Evolutionary conservation across 2,888 invertebrate species (phyloP).

Genomic region (Slavum lentiscoides): DNA sequence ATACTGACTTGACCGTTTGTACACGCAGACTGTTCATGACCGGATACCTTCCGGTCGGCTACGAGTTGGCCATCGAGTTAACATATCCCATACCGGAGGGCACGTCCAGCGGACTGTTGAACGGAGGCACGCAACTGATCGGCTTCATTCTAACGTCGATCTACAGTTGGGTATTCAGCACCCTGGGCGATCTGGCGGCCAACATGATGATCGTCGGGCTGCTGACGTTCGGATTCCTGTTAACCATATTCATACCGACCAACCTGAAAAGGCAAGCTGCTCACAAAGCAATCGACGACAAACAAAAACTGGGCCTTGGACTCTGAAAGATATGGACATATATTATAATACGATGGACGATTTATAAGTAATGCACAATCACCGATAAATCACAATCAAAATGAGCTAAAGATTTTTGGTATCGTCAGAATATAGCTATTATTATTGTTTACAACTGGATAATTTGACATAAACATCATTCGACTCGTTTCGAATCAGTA

Average conservation of each 20-base stretch:
- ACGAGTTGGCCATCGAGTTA: slow-evolving; percentile 58
- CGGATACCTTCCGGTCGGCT: slow-evolving; percentile 58
- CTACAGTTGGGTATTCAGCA: slow-evolving; percentile 60
- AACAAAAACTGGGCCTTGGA: slow-evolving; percentile 26
- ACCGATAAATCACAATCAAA: too few relatives aligned
- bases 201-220: slow-evolving; percentile 78
- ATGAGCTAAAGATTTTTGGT: too few relatives aligned
- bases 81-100: slow-evolving; percentile 58
- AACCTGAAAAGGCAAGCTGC: slow-evolving; percentile 83
- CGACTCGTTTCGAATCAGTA: too few relatives aligned
- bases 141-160: slow-evolving; percentile 56
- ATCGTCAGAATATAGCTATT: too few relatives aligned
- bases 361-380: too few relatives aligned
- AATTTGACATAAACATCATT: too few relatives aligned
- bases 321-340: background rate
- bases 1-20: background rate
- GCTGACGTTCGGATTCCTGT: slow-evolving; percentile 74
- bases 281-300: slow-evolving; percentile 42
- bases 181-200: slow-evolving; percentile 76
- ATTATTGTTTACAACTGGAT: too few relatives aligned
- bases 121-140: slow-evolving; percentile 57
- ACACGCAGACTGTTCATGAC: slow-evolving; percentile 67
- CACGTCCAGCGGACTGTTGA: slow-evolving; percentile 57
- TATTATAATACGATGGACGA: background rate
- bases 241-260: slow-evolving; percentile 81